Base-by-base conservation (phyloP, 2,888 invertebrate genomes). In the Epinotia nisella region DNA sequence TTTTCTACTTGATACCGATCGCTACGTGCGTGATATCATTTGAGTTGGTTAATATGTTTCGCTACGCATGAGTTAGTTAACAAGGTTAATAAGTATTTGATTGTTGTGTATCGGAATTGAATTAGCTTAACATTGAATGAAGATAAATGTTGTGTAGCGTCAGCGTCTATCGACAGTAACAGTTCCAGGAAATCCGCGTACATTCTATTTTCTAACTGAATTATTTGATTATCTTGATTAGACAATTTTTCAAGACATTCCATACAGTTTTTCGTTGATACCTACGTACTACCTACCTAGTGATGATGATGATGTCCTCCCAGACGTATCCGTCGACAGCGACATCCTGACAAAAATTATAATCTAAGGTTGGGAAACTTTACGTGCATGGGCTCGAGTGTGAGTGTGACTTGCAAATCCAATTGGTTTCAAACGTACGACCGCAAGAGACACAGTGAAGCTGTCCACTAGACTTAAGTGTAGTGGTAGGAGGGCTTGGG, bases 41-140 rank as follows among this genome's bases (percentile, higher is more conserved):
- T 76, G 77, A 78, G 70, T 71, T 76, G 75, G 76, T 79, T 85
- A 84, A 83, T 81, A 81, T 79, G 81, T 82, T 85, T 84, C 77
- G 85, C 80, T 84, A 83, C 84, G 87, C 87, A 82, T 85, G 84
- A 87, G 80, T 84, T 81, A 79, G 60, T 66, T 76, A 67, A 71
- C 74, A 65, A 70, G 71, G 74, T 73, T 72, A 70, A 66, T 66
- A 74, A 56, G 62, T 68, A 51, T 71, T 73, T 19, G 51, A 73
- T 73, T 73, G 69, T 73, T 49, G 61, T 35, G 56, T 55, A 62
- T 69, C 68, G 64, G 64, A 73, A 73, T 73, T 73, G 17, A 73
- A 73, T 73, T 67, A 61, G 61, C 19, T 60, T 60, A 61, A 45
- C 53, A 39, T 56, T 66, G 56, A 70, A 64, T 59, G 58, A 21